Conservation (phyloP, 1,140 invertebrate genomes). For the Saccostrea echinata region DNA sequence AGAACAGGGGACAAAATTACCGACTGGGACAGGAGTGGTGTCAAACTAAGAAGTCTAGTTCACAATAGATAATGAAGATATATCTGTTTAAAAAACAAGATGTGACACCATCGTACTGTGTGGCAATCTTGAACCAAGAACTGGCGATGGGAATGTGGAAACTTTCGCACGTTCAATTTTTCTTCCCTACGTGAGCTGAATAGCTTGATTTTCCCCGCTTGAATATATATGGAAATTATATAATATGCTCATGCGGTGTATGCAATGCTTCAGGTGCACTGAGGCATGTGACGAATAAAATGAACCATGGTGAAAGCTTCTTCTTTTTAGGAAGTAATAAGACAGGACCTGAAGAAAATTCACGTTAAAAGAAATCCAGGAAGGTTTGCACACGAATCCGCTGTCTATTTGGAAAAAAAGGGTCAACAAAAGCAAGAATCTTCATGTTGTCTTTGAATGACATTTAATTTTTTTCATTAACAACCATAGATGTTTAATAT, state of each 20-base stretch:
- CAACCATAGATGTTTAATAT: constrained; percentile 26
- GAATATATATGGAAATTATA: constrained; percentile 38
- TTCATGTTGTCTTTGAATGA: constrained; percentile 22
- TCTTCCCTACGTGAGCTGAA: constrained; percentile 30
- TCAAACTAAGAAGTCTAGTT: background rate
- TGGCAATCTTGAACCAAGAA: background rate
- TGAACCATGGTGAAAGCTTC: background rate
- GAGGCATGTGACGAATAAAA: constrained; percentile 34
- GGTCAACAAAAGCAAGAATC: constrained; percentile 13
- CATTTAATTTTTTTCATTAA: constrained; percentile 30
- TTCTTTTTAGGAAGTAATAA: background rate
- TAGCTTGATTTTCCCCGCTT: constrained; percentile 28
- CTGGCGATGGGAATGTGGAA: background rate
- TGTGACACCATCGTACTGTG: background rate
- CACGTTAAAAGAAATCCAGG: background rate
- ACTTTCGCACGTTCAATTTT: constrained; percentile 26
- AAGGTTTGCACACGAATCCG: background rate
- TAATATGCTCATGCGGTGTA: constrained; percentile 24
- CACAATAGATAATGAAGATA: background rate
- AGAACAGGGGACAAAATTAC: background rate
- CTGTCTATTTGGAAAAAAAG: background rate
- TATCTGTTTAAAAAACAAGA: constrained; percentile 10
- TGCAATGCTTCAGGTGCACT: background rate
- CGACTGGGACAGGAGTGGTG: background rate
- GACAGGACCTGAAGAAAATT: background rate